Conservation (phyloP, 2,797 vertebrate species). For the Tragelaphus oryx region DNA sequence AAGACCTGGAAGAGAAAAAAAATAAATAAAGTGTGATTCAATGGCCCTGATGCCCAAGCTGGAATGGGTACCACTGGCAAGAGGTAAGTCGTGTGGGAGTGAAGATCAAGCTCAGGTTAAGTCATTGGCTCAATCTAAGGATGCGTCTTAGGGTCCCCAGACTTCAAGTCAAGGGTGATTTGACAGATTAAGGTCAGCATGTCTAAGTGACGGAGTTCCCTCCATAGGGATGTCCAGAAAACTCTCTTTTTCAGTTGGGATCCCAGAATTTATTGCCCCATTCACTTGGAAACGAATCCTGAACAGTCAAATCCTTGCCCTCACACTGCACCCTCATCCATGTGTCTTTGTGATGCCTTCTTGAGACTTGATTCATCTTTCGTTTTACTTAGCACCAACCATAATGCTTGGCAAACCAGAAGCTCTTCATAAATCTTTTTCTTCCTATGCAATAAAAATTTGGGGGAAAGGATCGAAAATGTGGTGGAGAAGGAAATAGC, state of each 20-base stretch:
- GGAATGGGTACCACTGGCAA: not conserved
- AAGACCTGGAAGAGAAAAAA: not conserved
- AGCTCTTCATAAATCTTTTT: not conserved
- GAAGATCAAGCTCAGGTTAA: not conserved
- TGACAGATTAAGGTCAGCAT: not conserved
- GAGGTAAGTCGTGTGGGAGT: not conserved
- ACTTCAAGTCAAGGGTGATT: not conserved
- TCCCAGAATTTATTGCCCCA: not conserved
- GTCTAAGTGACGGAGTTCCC: not conserved
- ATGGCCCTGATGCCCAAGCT: not conserved
- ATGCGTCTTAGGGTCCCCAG: not conserved
- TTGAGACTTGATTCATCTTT: not conserved
- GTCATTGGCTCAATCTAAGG: not conserved
- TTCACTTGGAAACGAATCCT: not conserved
- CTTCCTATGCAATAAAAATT: not conserved
- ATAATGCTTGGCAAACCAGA: not conserved
- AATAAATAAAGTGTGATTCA: not conserved
- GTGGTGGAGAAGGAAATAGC: not conserved
- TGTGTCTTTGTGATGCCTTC: not conserved
- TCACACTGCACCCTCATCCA: accelerated
- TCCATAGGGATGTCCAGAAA: not conserved
- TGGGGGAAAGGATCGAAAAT: not conserved
- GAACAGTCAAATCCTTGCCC: not conserved
- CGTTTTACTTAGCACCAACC: not conserved
- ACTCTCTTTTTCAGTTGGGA: not conserved